A percentile compares a stretch with the other conserved stretches of the same genome.
These are phyloP conservation scores for Paramormyrops kingsleyae DNA, from an alignment of 2,113 vertebrate species.

Conservation along the genomic window DNA sequence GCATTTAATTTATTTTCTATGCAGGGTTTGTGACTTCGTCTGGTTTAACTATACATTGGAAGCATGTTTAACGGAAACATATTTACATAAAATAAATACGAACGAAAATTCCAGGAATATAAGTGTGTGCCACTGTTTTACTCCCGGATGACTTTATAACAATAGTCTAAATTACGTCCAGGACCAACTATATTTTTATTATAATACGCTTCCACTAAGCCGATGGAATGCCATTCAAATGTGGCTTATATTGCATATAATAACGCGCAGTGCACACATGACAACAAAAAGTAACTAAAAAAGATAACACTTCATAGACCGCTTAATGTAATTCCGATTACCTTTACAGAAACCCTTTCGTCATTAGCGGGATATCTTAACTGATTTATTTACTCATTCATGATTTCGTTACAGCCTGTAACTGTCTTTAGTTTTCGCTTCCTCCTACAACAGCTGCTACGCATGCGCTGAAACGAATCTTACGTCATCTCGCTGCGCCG, in stretches of 20 bases:
- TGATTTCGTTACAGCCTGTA: neutral
- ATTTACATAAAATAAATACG: neutral
- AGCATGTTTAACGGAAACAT: neutral
- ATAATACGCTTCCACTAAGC: neutral
- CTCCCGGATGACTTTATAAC: neutral
- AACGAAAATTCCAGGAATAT: neutral
- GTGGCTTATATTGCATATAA: neutral
- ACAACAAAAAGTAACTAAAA: neutral
- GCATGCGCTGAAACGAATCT: neutral
- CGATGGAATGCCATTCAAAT: neutral
- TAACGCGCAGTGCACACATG: neutral
- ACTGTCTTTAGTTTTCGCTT: neutral
- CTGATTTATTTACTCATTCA: neutral
- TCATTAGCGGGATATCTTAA: neutral
- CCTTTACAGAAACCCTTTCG: neutral
- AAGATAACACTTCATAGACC: neutral
- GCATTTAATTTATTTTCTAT: neutral
- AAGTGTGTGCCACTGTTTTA: neutral
- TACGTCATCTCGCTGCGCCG: neutral
- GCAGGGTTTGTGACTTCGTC: neutral
- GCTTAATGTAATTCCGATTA: neutral
- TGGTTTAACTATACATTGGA: neutral
- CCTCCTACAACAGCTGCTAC: neutral
- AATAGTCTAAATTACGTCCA: neutral
- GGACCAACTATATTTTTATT: neutral